phyloP scores from a whole-genome alignment of 2,888 invertebrate species.

The Geophilus truncorum region DNA sequence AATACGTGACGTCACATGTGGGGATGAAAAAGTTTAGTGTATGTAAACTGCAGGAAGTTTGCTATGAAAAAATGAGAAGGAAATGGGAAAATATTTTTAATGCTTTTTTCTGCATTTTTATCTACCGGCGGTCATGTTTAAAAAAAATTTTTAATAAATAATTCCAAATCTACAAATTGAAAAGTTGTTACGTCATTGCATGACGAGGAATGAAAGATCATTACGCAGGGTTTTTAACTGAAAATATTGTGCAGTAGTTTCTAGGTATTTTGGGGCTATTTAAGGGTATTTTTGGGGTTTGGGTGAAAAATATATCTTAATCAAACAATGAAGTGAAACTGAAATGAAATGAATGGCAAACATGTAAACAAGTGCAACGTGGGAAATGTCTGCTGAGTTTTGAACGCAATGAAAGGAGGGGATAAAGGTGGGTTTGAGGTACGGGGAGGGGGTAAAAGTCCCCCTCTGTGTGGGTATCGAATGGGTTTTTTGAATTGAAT shows the following conservation, averaged over 20 bases:
- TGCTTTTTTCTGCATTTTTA: not conserved
- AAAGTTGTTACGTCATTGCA: too few relatives aligned
- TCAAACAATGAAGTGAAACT: not conserved
- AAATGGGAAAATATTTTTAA: not conserved
- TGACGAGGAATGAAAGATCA: too few relatives aligned
- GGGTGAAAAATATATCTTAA: not conserved
- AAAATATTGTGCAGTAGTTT: too few relatives aligned
- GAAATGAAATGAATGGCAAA: not conserved
- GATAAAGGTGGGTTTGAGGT: not conserved
- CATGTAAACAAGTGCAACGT: conserved; percentile 2
- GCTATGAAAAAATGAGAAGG: not conserved
- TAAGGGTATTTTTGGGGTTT: not conserved
- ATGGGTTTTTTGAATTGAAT: not conserved
- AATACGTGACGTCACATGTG: not conserved
- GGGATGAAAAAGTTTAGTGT: not conserved
- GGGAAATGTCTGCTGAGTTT: not conserved
- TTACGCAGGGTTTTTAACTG: too few relatives aligned
- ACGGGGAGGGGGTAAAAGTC: not conserved
- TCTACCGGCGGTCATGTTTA: too few relatives aligned
- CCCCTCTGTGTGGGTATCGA: too few relatives aligned
- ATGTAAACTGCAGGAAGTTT: not conserved
- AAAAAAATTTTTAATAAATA: too few relatives aligned
- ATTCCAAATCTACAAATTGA: too few relatives aligned
- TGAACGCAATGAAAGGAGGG: not conserved
- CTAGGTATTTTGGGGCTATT: not conserved